Conservation (phyloP, 2,888 invertebrate species). For the Nycteola revayana region DNA sequence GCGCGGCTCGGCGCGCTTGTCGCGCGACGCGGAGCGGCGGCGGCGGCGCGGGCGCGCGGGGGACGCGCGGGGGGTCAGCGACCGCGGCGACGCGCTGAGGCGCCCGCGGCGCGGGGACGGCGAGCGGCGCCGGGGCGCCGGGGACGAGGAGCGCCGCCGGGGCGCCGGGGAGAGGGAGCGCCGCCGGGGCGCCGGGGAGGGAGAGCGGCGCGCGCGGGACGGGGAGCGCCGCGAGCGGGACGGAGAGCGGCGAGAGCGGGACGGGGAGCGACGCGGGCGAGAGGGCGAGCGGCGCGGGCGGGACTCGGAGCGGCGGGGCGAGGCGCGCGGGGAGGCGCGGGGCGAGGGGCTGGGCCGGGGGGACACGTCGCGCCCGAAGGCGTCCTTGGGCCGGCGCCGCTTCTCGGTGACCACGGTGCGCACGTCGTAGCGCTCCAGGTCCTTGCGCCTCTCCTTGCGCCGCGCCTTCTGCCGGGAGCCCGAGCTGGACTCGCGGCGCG, state of each 20-base stretch:
- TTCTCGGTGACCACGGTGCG: conserved; percentile 88
- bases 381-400: conserved; percentile 85
- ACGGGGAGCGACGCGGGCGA: conserved; percentile 28
- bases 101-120: conserved; percentile 34
- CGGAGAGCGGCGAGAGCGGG: conserved; percentile 16
- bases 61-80: conserved; percentile 39
- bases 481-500: conserved; percentile 32
- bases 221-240: conserved; percentile 21
- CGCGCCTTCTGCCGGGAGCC: conserved; percentile 59
- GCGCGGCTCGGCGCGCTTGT: conserved; percentile 35
- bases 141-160: conserved; percentile 11
- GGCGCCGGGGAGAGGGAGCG: conserved; percentile 21
- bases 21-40: conserved; percentile 37
- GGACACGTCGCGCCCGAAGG: conserved; percentile 89
- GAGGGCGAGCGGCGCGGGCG: conserved; percentile 17
- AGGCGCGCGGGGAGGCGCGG: conserved; percentile 28
- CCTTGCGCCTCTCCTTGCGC: conserved; percentile 85
- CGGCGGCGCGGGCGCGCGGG: conserved; percentile 36
- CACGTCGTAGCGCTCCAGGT: conserved; percentile 92
- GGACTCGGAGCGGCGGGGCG: conserved; percentile 16
- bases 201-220: conserved; percentile 19
- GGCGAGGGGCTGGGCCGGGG: conserved; percentile 38
- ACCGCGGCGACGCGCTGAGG: conserved; percentile 36
- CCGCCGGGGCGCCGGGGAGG: conserved; percentile 27
- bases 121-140: conserved; percentile 31